Evolutionary conservation across 1,140 invertebrate species (phyloP), one percentile per base, ranked within the genome.

Genomic region (Zaprionus kolodkinae): DNA sequence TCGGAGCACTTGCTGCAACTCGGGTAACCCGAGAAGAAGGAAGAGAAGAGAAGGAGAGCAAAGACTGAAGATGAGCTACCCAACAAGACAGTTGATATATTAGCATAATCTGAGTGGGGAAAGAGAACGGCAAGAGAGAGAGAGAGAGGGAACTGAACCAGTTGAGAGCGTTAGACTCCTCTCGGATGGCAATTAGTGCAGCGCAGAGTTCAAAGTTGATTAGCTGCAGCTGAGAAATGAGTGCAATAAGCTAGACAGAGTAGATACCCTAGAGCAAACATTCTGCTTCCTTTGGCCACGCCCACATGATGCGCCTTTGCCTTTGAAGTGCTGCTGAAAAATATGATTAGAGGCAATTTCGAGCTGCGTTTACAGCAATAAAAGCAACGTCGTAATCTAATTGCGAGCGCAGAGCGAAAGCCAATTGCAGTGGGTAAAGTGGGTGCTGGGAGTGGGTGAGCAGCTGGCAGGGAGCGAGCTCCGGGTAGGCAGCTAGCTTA

Each of bases 321-420:
- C 38, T 73, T 73, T 74, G 72, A 74, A 70, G 59, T 63, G 66
- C 60, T 30, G 38, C 50, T 59, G 11, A 66, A 15, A 64, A 55
- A 64, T 57, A 27, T 71, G 67, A 75, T 75, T 71, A 71, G 59
- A 60, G 60, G 33, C 56, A 63, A 70, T 74, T 70, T 61, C 25
- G 21, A 15, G 36, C 10, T 62, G 38, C 72, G 66, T 69, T 74
- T 70, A 50, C 50, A 40, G 72, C 55, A 57, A 62, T 74, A 64
- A 70, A 71, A 57, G 68, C 17, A 43, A 38, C 33, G 12, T 15
- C 15, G 43, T 75, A 71, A 74, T 74, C 52, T 61, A 70, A 70
- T 74, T 63, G 27, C 7, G 50, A 30, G 25, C 40, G 54, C 15
- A 45, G 52, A 30, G 25, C n/a, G 52, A 25, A 13, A 50, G 2